Conservation (phyloP, 2,113 vertebrate genomes). For the Illadopsis cleaveri region DNA sequence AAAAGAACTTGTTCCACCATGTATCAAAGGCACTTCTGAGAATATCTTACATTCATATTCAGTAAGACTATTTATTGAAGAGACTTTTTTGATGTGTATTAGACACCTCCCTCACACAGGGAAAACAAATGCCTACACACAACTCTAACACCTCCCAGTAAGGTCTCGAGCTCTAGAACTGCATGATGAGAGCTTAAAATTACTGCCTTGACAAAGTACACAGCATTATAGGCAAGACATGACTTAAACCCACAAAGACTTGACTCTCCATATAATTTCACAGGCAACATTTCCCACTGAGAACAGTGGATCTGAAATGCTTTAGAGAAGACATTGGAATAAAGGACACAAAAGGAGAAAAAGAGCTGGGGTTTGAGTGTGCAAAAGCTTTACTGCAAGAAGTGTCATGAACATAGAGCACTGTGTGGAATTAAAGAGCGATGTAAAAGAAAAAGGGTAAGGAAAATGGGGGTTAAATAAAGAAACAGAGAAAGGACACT, state of each 20-base stretch:
- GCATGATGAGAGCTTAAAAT: not conserved
- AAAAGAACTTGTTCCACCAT: not conserved
- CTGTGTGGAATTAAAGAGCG: not conserved
- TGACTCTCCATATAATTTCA: not conserved
- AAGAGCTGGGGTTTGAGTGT: not conserved
- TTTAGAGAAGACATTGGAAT: not conserved
- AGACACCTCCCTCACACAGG: not conserved
- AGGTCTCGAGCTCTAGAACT: not conserved
- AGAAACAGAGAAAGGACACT: not conserved
- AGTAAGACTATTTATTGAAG: not conserved
- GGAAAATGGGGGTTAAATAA: not conserved
- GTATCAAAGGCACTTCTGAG: not conserved
- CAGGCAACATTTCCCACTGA: not conserved
- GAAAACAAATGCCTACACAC: slow-evolving; percentile 26
- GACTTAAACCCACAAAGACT: not conserved
- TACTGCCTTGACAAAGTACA: not conserved
- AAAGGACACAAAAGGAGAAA: not conserved
- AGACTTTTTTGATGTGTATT: not conserved
- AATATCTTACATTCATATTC: not conserved
- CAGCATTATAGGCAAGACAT: not conserved
- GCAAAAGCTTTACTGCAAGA: not conserved
- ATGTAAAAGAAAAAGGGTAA: not conserved
- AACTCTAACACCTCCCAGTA: not conserved
- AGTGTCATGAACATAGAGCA: fast-evolving
- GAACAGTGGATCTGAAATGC: not conserved